A percentile compares a stretch with the other conserved stretches of the same genome.
Evolutionary conservation across 2,797 vertebrate genomes (phyloP).

Genomic region (Acanthis flammea): DNA sequence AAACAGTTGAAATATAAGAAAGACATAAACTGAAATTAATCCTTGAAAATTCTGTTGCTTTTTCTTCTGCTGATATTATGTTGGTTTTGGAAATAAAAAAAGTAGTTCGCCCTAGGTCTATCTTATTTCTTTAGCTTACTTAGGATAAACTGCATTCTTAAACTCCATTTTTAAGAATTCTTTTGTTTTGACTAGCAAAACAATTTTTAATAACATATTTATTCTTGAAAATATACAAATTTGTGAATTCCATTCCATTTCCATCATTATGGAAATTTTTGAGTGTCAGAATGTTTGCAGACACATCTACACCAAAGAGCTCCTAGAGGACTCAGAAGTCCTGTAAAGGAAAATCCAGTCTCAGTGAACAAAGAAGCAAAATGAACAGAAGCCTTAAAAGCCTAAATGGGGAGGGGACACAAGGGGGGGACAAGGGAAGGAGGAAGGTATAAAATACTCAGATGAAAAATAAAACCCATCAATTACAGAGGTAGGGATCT

Average conservation of each 20-base stretch:
- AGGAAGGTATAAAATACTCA: background rate
- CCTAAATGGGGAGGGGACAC: background rate
- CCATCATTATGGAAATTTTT: background rate
- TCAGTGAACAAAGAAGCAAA: constrained; percentile 7
- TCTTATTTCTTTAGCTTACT: background rate
- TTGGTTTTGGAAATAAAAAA: background rate
- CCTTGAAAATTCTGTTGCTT: background rate
- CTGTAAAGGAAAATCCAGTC: background rate
- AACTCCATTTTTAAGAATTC: background rate
- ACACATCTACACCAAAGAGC: background rate
- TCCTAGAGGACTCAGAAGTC: background rate
- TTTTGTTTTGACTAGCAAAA: background rate
- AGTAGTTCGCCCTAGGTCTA: background rate
- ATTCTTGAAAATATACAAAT: background rate
- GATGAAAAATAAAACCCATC: background rate
- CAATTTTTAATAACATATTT: background rate
- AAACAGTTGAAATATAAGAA: background rate
- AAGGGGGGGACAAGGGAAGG: background rate
- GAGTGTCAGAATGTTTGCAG: constrained; percentile 12
- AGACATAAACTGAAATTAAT: constrained; percentile 12
- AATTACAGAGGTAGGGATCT: background rate
- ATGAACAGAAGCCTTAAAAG: background rate
- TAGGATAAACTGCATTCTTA: constrained; percentile 10
- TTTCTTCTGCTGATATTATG: background rate
- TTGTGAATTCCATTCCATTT: constrained; percentile 20